A percentile compares a stretch with the other conserved stretches of the same genome.
These are phyloP conservation scores for Sericinus montela DNA, from an alignment of 2,888 invertebrate genomes.

Conservation along the genomic window DNA sequence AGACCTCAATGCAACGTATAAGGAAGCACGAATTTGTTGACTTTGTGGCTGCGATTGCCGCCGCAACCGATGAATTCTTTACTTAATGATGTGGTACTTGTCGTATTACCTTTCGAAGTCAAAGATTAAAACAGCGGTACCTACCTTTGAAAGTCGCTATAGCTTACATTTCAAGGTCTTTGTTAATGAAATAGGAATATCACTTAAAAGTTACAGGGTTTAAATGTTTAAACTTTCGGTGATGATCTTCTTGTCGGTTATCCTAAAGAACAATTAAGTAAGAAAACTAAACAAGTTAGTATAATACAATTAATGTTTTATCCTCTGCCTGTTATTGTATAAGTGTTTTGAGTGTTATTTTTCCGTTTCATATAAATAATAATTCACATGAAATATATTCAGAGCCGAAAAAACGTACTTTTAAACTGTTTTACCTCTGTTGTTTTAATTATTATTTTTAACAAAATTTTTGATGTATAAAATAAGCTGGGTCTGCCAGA, in stretches of 20 bases:
- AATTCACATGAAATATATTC: too few species aligned
- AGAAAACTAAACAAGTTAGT: too few species aligned
- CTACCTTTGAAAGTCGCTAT: constrained; percentile 15
- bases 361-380: too few species aligned
- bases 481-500: too few species aligned
- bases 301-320: too few species aligned
- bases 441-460: too few species aligned
- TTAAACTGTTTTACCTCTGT: too few species aligned
- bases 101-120: constrained; percentile 16
- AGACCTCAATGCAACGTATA: constrained; percentile 32
- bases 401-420: too few species aligned
- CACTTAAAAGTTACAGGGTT: constrained; percentile 7
- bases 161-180: constrained; percentile 12
- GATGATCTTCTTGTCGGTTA: constrained; percentile 11
- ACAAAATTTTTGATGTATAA: too few species aligned
- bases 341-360: too few species aligned
- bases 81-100: constrained; percentile 18
- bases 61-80: constrained; percentile 14
- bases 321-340: too few species aligned
- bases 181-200: constrained; percentile 13
- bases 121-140: constrained; percentile 18
- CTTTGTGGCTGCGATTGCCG: background rate
- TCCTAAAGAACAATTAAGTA: background rate
- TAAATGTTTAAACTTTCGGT: constrained; percentile 6
- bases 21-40: constrained; percentile 16